phyloP scores from a whole-genome alignment of 2,113 vertebrate genomes.

The Pseudorasbora parva region DNA sequence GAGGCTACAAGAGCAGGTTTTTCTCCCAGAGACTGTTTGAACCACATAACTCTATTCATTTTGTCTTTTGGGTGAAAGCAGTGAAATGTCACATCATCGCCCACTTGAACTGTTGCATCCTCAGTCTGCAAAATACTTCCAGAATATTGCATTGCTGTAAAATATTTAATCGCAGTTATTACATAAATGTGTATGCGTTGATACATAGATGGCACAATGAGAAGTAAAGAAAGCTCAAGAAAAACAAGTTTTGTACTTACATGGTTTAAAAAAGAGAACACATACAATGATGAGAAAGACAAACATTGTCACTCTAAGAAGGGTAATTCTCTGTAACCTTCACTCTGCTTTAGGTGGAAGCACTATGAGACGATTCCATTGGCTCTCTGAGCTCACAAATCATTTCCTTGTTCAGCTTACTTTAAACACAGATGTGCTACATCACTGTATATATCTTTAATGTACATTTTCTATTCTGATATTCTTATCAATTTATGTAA shows the following conservation, averaged over 20 bases:
- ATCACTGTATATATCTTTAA: not conserved
- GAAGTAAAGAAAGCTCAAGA: not conserved
- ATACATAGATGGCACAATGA: not conserved
- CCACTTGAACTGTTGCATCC: constrained; percentile 30
- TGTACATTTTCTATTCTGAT: not conserved
- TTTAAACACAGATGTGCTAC: not conserved
- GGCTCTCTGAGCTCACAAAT: constrained; percentile 2
- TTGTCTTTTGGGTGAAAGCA: constrained; percentile 19
- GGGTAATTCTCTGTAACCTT: not conserved
- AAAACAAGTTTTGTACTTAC: constrained; percentile 17
- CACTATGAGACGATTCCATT: not conserved
- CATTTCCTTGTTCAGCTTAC: not conserved
- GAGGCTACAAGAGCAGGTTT: constrained; percentile 52
- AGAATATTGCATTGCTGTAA: constrained; percentile 11
- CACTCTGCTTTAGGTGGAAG: not conserved
- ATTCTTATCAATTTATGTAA: not conserved
- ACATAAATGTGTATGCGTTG: not conserved
- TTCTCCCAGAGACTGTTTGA: constrained; percentile 58
- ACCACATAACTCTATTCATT: constrained; percentile 53
- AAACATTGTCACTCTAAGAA: not conserved
- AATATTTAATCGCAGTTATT: not conserved
- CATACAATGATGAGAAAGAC: not conserved
- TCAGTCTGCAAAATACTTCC: not conserved
- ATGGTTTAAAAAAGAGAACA: not conserved
- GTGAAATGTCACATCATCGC: constrained; percentile 35